phyloP scores from a whole-genome alignment of 2,797 vertebrate genomes.

The Oreonectes daqikongensis region DNA sequence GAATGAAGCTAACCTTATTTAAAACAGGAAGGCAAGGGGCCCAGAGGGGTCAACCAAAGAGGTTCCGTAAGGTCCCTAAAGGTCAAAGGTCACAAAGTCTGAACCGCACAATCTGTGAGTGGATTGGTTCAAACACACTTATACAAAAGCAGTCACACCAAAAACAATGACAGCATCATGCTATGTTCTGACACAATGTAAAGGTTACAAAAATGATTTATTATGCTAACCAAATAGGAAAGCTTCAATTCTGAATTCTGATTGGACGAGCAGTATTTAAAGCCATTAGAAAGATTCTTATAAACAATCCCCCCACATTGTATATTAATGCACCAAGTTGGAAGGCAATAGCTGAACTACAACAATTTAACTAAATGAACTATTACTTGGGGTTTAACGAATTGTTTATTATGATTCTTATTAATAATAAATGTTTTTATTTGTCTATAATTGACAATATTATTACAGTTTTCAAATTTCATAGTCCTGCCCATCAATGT shows the following conservation, averaged over 20 bases:
- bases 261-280: neutral
- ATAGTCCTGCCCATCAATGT: neutral
- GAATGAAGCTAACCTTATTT: constrained; percentile 53
- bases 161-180: constrained; percentile 20
- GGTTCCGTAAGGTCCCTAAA: constrained; percentile 51
- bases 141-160: constrained; percentile 48
- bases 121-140: constrained; percentile 38
- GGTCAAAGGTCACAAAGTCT: constrained; percentile 66
- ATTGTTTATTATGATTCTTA: no score
- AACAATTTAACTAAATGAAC: no score
- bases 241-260: neutral
- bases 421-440: no score
- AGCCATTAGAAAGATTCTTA: neutral
- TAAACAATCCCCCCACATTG: neutral
- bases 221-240: neutral
- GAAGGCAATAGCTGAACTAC: no score
- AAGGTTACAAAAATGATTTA: neutral
- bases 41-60: constrained; percentile 45
- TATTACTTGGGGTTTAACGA: no score
- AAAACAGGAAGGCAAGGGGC: constrained; percentile 38
- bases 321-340: neutral
- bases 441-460: no score
- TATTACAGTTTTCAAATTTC: no score
- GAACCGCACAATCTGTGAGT: constrained; percentile 61
- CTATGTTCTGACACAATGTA: constrained; percentile 27